Evolutionary conservation across 2,113 vertebrate species (phyloP), one percentile per base, ranked within the genome.

Genomic region (Mionectes macconnelli): DNA sequence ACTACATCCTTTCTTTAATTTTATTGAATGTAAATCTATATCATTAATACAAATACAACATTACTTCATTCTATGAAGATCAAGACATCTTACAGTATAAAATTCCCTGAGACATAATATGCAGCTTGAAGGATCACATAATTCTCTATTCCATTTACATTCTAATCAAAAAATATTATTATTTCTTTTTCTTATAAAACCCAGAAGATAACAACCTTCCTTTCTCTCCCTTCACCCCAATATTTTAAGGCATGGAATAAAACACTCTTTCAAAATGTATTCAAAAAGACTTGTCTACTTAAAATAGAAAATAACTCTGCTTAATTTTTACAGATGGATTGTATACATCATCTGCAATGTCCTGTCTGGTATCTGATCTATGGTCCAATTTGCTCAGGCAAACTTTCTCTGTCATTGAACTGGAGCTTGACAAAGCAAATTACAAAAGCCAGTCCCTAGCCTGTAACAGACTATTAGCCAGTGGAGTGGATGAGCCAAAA

Each of bases 91-190:
- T 55, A 68, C 49, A 87, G 45, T 73, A 96, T 64, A 87, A 95
- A 96, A 93, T 79, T 97, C 93, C 96, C 96, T 97, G 97, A 97
- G 94, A 92, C 53, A 84, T 62, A 86, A 84, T 28, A 90, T 20
- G 22, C 28, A 76, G 40, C 39, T 77, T 90, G 63, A 83, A 59
- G 24, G 30, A 91, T 82, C 83, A 47, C n/a, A 56, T 40, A 70
- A 31, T 67, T 90, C 25, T 89, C 55, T 80, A 52, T 44, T 78
- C 21, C 30, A 56, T 31, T 60, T 74, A 56, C 31, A 69, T 21
- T 16, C 76, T 60, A 68, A 90, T 60, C 18, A 84, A 84, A 89
- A 80, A 68, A 19, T 24, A 83, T 25, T 31, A 17, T 60, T 25
- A 52, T 50, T 75, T 72, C 23, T 84, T 59, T 47, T 56, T 45